phyloP scores from a whole-genome alignment of 1,140 invertebrate genomes.

The Zaprionus nigranus region DNA sequence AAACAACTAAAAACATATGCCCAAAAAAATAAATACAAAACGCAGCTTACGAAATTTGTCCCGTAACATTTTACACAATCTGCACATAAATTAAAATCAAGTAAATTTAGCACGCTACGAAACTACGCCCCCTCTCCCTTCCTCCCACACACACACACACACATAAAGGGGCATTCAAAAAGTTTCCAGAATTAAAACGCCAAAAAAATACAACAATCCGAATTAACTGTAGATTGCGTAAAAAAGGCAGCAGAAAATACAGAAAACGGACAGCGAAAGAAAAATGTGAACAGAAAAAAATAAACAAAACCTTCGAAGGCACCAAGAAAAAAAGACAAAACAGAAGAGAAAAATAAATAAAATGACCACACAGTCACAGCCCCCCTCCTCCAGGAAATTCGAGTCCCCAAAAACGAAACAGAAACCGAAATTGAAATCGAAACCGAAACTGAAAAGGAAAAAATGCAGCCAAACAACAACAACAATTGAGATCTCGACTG shows the following conservation, averaged over 20 bases:
- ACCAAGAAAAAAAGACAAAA: constrained; percentile 25
- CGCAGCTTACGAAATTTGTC: constrained; percentile 42
- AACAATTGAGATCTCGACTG: constrained; percentile 58
- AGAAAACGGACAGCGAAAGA: constrained; percentile 25
- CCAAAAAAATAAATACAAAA: constrained; percentile 26
- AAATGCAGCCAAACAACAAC: constrained; percentile 46
- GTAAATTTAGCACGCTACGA: constrained; percentile 18
- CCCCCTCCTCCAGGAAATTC: constrained; percentile 26
- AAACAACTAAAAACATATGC: constrained; percentile 34
- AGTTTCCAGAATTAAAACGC: constrained; percentile 61
- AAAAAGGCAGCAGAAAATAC: constrained; percentile 34
- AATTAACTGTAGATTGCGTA: constrained; percentile 74
- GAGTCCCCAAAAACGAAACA: constrained; percentile 7
- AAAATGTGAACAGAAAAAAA: constrained; percentile 49
- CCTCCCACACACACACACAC: constrained; percentile 2
- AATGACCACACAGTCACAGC: constrained; percentile 39
- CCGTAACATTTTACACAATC: constrained; percentile 66
- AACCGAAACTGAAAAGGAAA: constrained; percentile 56
- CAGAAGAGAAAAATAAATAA: constrained; percentile 19
- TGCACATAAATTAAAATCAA: constrained; percentile 68
- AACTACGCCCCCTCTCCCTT: too few species aligned
- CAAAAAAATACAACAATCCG: constrained; percentile 50
- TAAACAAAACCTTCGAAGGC: constrained; percentile 65
- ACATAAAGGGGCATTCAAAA: constrained; percentile 30
- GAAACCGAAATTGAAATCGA: constrained; percentile 35